These are phyloP conservation scores for Melinaea menophilus DNA, from an alignment of 2,888 invertebrate species.

Conservation along the genomic window DNA sequence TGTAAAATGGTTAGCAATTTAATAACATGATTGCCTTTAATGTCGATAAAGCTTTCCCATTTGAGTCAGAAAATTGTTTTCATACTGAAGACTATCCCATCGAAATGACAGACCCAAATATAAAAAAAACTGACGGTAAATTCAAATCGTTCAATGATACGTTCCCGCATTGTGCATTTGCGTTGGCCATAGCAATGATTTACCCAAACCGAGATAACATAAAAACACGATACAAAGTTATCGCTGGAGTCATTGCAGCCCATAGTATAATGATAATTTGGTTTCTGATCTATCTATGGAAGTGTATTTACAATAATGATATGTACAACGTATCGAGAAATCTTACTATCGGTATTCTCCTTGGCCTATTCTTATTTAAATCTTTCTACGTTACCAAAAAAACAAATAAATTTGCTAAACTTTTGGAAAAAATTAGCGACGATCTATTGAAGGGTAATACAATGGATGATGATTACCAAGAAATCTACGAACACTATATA, in stretches of 20 bases:
- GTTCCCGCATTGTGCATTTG: conserved; percentile 51
- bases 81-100: conserved; percentile 20
- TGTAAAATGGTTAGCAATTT: conserved; percentile 36
- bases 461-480: conserved; percentile 47
- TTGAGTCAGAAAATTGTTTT: conserved; percentile 31
- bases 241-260: conserved; percentile 36
- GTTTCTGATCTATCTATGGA: conserved; percentile 48
- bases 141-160: conserved; percentile 54
- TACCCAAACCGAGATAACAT: conserved; percentile 52
- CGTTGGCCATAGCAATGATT: conserved; percentile 48
- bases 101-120: conserved; percentile 24
- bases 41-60: conserved; percentile 36
- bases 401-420: conserved; percentile 41
- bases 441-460: conserved; percentile 52
- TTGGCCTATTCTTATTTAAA: conserved; percentile 56
- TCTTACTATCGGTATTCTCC: conserved; percentile 47
- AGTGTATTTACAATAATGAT: conserved; percentile 46
- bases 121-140: conserved; percentile 32
- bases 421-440: conserved; percentile 48
- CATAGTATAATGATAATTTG: conserved; percentile 49
- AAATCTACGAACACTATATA: conserved; percentile 48
- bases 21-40: conserved; percentile 37
- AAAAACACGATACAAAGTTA: conserved; percentile 36
- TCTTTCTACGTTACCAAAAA: conserved; percentile 47
- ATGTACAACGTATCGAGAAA: conserved; percentile 53